These are phyloP conservation scores for Bombyx huttoni DNA, from an alignment of 2,888 invertebrate genomes.

Conservation along the genomic window DNA sequence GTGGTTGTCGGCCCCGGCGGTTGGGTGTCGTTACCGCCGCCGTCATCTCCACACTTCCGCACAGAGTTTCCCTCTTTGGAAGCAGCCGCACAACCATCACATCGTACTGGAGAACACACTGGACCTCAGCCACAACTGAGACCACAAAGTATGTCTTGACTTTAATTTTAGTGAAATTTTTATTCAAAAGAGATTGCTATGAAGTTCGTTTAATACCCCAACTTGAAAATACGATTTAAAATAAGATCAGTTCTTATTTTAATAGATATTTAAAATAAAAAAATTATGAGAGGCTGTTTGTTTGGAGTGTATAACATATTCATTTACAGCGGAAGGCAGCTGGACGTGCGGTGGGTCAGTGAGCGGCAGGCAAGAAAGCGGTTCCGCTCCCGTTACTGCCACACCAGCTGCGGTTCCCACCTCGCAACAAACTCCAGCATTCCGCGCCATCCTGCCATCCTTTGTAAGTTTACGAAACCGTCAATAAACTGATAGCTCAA, in stretches of 20 bases:
- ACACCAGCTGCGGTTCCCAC: constrained; percentile 63
- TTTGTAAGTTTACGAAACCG: too few relatives aligned
- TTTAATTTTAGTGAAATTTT: neutral
- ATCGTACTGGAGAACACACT: constrained; percentile 54
- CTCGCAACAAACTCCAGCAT: constrained; percentile 76
- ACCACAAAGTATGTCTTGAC: constrained; percentile 56
- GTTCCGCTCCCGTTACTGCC: constrained; percentile 68
- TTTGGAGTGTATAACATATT: neutral
- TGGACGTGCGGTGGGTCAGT: constrained; percentile 88
- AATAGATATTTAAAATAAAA: neutral
- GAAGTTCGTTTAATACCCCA: too few relatives aligned
- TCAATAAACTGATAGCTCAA: neutral
- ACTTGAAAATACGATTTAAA: too few relatives aligned
- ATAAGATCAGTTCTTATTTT: too few relatives aligned
- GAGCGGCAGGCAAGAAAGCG: constrained; percentile 71
- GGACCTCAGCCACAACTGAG: constrained; percentile 53
- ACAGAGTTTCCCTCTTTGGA: constrained; percentile 94
- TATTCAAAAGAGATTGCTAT: too few relatives aligned
- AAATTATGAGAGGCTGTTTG: neutral
- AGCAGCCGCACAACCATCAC: constrained; percentile 77
- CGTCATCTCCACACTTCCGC: constrained; percentile 93
- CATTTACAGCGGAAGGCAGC: constrained; percentile 82
- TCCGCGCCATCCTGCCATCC: constrained; percentile 82
- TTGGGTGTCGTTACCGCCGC: constrained; percentile 65
- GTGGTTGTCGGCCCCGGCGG: constrained; percentile 71